phyloP scores from a whole-genome alignment of 2,797 vertebrate genomes.

The Dromococcyx pavoninus region DNA sequence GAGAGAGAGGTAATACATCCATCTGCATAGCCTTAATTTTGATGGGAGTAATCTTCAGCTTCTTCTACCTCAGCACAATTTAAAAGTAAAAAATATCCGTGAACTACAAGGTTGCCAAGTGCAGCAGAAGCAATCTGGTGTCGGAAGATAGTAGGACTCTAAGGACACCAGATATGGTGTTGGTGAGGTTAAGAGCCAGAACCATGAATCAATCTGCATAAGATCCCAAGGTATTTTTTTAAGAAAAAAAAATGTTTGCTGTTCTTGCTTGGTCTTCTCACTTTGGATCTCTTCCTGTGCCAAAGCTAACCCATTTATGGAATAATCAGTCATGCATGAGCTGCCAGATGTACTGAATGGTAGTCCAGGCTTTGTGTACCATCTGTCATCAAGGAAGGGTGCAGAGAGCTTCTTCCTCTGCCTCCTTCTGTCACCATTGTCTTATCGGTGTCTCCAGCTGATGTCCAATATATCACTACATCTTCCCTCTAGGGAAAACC shows the following conservation, averaged over 20 bases:
- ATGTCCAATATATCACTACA: neutral
- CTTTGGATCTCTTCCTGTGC: neutral
- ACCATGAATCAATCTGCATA: neutral
- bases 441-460: neutral
- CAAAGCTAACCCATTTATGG: neutral
- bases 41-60: neutral
- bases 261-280: neutral
- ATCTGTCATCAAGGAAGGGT: neutral
- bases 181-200: neutral
- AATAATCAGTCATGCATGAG: neutral
- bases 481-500: neutral
- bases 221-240: neutral
- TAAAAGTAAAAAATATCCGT: neutral
- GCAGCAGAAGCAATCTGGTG: neutral
- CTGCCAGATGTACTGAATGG: neutral
- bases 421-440: neutral
- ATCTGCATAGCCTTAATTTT: neutral
- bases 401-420: neutral
- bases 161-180: neutral
- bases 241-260: neutral
- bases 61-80: neutral
- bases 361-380: neutral
- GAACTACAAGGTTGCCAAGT: neutral
- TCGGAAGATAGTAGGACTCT: rapidly evolving
- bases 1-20: neutral